Evolutionary conservation across 2,888 invertebrate species (phyloP), one percentile per base, ranked within the genome.

Genomic region (Tenthredo livida): DNA sequence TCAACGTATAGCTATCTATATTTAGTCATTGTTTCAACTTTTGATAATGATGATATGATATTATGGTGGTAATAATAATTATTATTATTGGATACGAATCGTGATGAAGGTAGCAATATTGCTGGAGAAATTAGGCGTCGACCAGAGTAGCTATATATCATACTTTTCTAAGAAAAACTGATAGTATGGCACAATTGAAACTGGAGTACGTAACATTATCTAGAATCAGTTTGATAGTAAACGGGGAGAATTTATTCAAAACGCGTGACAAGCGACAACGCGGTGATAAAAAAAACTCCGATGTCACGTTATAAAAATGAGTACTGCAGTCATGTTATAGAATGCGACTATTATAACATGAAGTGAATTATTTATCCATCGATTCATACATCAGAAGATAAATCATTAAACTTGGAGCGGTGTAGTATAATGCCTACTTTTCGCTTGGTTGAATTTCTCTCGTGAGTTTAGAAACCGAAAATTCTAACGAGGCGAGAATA

Each of bases 181-280:
- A 33, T 3, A 67, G 17, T 61, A 25, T 25, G 25, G 25, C 9
- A 61, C 21, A 61, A 21, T 10, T 37, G 37, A 21, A 61, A 9
- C 12, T 2, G 25, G 5, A 5, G 5, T 29, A 21, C 21, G 2
- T 15, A 29, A 29, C 2, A 29, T 29, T 29, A 72, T 40, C 25
- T 43, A 21, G 43, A 73, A 43, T 73, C 25, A 21, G 21, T 43
- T 43, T 73, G 25, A 72, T 72, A 40, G 72, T 15, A 40, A 72
- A 72, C 40, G 72, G 40, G 3, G n/a, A 37, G 33, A 73, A 73
- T 43, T 21, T 73, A 73, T 73, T 72, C 37, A 40, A 25, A 43
- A 40, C 6, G 40, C 25, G 43, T 40, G 43, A 37, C n/a, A 43
- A 10, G 73, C 40, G 37, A 72, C 1, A 6, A 72, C n/a, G 29